These are phyloP conservation scores for Microplitis demolitor DNA, from an alignment of 1,140 invertebrate species.

Conservation along the genomic window DNA sequence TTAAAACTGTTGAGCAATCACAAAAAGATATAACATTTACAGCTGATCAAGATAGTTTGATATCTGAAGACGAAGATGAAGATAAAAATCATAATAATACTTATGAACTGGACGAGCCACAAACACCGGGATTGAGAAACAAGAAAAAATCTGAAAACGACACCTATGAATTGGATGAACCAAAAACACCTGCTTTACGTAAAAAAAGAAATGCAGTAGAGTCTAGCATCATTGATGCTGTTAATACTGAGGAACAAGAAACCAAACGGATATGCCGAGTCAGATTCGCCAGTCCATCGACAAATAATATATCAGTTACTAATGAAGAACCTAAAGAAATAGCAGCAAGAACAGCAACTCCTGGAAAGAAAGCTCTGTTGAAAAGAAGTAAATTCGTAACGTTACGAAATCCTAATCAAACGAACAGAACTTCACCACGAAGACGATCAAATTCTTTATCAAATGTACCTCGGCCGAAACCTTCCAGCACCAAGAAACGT, in stretches of 20 bases:
- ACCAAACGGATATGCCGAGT: conserved; percentile 37
- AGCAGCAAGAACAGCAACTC: conserved; percentile 26
- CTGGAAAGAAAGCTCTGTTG: conserved; percentile 19
- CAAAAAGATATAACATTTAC: neutral
- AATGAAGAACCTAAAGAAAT: neutral
- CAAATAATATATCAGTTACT: neutral
- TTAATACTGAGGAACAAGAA: conserved; percentile 7
- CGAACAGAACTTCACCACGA: neutral
- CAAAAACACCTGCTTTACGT: conserved; percentile 36
- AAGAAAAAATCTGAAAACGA: conserved; percentile 4
- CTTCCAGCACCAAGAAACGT: conserved; percentile 9
- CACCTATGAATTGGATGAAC: conserved; percentile 41
- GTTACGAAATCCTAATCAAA: conserved; percentile 9
- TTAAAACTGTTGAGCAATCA: conserved; percentile 24
- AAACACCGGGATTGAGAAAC: conserved; percentile 18
- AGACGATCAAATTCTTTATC: conserved; percentile 31
- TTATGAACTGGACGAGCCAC: conserved; percentile 24
- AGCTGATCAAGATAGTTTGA: neutral
- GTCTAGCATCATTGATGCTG: conserved; percentile 11
- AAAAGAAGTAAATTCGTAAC: conserved; percentile 13
- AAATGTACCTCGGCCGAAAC: neutral
- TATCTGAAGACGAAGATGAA: neutral
- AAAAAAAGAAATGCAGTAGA: conserved; percentile 24
- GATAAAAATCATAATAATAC: conserved; percentile 31
- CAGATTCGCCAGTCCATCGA: conserved; percentile 33